Conservation (phyloP, 2,113 vertebrate genomes). For the Phalacrocorax aristotelis region DNA sequence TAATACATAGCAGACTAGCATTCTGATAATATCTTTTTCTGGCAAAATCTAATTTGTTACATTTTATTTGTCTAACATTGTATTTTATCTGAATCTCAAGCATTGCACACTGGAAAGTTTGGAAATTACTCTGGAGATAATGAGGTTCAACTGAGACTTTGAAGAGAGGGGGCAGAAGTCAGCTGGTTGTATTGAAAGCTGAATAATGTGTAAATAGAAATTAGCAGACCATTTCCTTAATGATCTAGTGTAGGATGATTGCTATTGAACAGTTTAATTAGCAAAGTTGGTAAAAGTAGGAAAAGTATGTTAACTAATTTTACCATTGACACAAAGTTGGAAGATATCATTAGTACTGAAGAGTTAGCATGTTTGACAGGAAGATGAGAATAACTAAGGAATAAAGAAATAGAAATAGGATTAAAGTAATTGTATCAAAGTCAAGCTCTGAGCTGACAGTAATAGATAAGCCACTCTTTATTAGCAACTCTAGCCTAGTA, state of each 20-base stretch:
- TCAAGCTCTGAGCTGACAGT: not conserved
- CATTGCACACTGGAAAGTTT: not conserved
- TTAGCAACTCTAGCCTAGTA: not conserved
- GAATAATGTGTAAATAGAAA: not conserved
- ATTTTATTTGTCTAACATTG: not conserved
- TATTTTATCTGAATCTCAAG: not conserved
- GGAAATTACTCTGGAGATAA: not conserved
- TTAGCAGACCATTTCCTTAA: constrained; percentile 12
- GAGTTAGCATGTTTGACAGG: not conserved
- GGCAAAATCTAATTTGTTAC: not conserved
- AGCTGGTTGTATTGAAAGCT: not conserved
- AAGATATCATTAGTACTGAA: not conserved
- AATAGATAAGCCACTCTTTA: not conserved
- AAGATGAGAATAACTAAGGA: not conserved
- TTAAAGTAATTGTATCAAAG: not conserved
- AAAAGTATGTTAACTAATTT: not conserved
- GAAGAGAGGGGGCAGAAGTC: not conserved
- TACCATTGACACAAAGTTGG: not conserved
- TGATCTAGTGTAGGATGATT: not conserved
- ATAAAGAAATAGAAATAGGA: not conserved
- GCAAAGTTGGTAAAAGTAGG: not conserved
- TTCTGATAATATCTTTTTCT: not conserved
- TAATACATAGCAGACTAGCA: not conserved
- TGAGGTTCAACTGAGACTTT: not conserved
- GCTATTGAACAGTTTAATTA: constrained; percentile 22